A percentile compares a stretch with the other conserved stretches of the same genome.
phyloP scores from a whole-genome alignment of 2,113 vertebrate species.

The Cyanistes caeruleus region DNA sequence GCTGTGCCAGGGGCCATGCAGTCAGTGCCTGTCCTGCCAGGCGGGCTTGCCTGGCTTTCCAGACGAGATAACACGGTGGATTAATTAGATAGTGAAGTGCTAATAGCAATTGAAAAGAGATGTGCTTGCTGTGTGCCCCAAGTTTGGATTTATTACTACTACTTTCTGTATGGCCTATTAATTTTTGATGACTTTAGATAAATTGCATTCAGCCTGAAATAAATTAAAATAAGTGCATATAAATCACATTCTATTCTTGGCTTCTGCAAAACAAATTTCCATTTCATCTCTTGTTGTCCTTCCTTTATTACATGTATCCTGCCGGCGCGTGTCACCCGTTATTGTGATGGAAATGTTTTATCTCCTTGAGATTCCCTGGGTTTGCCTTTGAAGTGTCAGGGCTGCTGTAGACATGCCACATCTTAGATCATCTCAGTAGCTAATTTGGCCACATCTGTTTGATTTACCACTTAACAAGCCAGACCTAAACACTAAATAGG shows the following conservation, averaged over 20 bases:
- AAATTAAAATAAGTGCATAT: slow-evolving; percentile 66
- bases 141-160: slow-evolving; percentile 59
- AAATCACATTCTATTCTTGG: slow-evolving; percentile 59
- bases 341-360: slow-evolving; percentile 3
- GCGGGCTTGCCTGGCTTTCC: background rate
- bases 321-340: background rate
- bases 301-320: slow-evolving; percentile 22
- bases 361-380: background rate
- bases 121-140: background rate
- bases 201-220: slow-evolving; percentile 51
- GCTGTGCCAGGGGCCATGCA: fast-evolving
- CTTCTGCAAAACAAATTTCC: slow-evolving; percentile 58
- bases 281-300: slow-evolving; percentile 38
- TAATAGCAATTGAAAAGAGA: slow-evolving; percentile 14
- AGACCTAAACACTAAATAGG: background rate
- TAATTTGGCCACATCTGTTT: background rate
- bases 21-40: background rate
- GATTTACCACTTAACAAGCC: background rate
- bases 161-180: slow-evolving; percentile 54
- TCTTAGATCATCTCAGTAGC: background rate
- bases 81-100: slow-evolving; percentile 48
- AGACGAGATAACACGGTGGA: background rate
- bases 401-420: background rate
- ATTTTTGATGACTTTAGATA: slow-evolving; percentile 70
- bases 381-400: background rate